Evolutionary conservation across 2,797 vertebrate genomes (phyloP).

Genomic region (Mycteria americana): DNA sequence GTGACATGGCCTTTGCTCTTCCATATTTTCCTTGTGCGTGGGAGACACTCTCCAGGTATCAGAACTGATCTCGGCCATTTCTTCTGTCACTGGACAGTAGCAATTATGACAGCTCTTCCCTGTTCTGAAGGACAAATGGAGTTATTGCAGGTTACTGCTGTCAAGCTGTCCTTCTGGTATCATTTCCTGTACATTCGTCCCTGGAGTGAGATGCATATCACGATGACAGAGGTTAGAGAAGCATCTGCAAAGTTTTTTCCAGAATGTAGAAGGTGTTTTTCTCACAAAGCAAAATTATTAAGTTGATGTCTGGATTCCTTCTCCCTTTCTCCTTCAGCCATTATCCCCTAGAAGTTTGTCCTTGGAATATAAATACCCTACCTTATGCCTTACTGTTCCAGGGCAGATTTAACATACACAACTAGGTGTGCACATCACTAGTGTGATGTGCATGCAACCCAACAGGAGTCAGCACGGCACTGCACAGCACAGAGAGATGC

Average conservation of each 20-base stretch:
- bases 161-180: neutral
- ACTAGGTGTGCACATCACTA: neutral
- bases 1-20: neutral
- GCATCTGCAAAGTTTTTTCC: neutral
- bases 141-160: neutral
- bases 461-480: neutral
- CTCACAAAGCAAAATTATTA: neutral
- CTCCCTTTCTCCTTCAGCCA: neutral
- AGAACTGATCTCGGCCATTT: neutral
- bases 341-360: neutral
- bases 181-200: neutral
- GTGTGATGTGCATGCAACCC: neutral
- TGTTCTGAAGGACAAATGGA: neutral
- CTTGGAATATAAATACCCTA: neutral
- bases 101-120: neutral
- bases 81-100: neutral
- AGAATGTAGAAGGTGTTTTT: neutral
- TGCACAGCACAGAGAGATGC: neutral
- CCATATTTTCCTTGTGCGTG: neutral
- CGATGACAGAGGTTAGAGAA: neutral
- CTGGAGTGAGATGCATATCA: neutral
- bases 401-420: neutral
- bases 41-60: neutral
- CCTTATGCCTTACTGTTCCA: neutral
- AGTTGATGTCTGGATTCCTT: neutral